Evolutionary conservation across 2,888 invertebrate species (phyloP).

Genomic region (Caenorhabditis macrosperma): DNA sequence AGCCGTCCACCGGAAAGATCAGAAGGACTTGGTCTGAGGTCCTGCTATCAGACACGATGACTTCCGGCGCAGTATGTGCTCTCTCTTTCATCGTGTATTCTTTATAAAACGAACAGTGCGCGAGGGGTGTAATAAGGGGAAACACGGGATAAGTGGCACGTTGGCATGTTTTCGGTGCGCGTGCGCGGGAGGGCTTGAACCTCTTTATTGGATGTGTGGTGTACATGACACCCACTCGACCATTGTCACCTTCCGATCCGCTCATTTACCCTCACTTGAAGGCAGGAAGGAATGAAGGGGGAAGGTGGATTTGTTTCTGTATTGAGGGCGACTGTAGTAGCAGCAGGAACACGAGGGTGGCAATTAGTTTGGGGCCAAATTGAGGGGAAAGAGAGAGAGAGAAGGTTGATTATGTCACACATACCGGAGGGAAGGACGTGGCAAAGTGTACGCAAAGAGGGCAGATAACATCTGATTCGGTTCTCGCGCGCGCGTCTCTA

Average conservation of each 20-base stretch:
- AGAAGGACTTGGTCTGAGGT: too few species aligned
- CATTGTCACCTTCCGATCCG: conserved; percentile 8
- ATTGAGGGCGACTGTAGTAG: not conserved
- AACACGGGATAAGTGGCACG: conserved; percentile 10
- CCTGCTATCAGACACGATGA: too few species aligned
- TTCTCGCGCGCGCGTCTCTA: not conserved
- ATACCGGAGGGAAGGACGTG: not conserved
- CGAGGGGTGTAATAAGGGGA: conserved; percentile 3
- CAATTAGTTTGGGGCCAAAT: not conserved
- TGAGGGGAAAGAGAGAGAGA: too few species aligned
- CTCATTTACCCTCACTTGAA: conserved; percentile 17
- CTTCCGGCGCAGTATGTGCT: too few species aligned
- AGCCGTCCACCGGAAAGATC: too few species aligned
- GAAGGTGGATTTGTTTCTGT: not conserved
- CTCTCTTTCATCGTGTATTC: too few species aligned
- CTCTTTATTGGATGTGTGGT: conserved; percentile 9
- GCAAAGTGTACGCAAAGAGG: not conserved
- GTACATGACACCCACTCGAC: conserved; percentile 14
- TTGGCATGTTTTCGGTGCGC: conserved; percentile 7
- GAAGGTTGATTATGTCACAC: too few species aligned
- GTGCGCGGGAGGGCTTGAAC: conserved; percentile 1
- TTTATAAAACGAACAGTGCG: too few species aligned
- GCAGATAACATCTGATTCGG: not conserved
- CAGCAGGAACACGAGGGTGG: not conserved
- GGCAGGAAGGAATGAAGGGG: too few species aligned